Conservation (phyloP, 2,888 invertebrate species). For the Agonum fuliginosum region DNA sequence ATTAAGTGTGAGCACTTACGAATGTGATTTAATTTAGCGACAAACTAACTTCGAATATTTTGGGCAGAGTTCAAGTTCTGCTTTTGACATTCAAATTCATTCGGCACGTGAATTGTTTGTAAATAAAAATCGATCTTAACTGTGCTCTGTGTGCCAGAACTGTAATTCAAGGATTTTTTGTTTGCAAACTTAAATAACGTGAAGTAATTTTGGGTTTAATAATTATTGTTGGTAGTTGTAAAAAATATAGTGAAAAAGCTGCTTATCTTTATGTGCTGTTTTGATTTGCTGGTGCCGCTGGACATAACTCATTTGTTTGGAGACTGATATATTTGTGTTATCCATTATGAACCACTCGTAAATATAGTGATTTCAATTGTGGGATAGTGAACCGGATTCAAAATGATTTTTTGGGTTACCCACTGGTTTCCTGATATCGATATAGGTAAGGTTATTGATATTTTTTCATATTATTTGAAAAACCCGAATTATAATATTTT, state of each 20-base stretch:
- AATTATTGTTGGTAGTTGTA: no score
- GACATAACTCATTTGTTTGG: not conserved
- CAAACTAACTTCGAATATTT: conserved; percentile 17
- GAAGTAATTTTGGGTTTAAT: not conserved
- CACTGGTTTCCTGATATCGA: conserved; percentile 45
- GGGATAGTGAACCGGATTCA: conserved; percentile 2
- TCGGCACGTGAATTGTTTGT: conserved; percentile 34
- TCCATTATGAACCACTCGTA: not conserved
- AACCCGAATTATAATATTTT: not conserved
- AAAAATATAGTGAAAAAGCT: no score
- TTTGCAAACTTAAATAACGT: conserved; percentile 24
- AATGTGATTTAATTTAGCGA: conserved; percentile 7
- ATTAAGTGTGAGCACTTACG: conserved; percentile 4
- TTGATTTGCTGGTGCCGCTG: not conserved
- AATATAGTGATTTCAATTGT: conserved; percentile 3
- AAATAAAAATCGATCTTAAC: conserved; percentile 22
- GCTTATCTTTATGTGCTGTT: not conserved
- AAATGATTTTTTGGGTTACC: conserved; percentile 47
- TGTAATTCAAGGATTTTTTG: conserved; percentile 18
- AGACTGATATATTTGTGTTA: not conserved
- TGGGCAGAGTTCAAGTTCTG: not conserved
- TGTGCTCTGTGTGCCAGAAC: not conserved
- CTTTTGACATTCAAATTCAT: conserved; percentile 23
- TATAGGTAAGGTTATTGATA: conserved; percentile 40
- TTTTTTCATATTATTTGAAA: not conserved